A percentile compares a stretch with the other conserved stretches of the same genome.
These are phyloP conservation scores for Scolopax mira DNA, from an alignment of 2,113 vertebrate species.

Conservation along the genomic window DNA sequence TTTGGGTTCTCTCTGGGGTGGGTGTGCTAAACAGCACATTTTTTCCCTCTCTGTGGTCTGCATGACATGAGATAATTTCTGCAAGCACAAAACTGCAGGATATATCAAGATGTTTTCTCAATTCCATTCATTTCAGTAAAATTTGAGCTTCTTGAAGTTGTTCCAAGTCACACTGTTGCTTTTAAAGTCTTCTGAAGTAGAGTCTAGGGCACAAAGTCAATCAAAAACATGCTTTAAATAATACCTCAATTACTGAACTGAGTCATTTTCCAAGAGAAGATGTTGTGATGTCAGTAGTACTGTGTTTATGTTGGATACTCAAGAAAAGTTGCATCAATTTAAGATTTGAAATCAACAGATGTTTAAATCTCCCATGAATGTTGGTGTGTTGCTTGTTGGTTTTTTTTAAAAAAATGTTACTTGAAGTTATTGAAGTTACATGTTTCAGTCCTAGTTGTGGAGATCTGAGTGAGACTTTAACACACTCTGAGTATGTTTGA, in stretches of 20 bases:
- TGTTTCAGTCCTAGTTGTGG: neutral
- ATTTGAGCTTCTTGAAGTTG: neutral
- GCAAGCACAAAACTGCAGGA: neutral
- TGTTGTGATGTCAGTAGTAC: neutral
- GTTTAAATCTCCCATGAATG: neutral
- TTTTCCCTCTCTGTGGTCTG: accelerated
- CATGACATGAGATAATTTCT: neutral
- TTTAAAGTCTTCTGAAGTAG: neutral
- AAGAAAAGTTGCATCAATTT: neutral
- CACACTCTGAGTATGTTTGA: neutral
- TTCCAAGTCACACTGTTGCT: neutral
- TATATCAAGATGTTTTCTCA: neutral
- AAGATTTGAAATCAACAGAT: neutral
- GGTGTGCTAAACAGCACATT: neutral
- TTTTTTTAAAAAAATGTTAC: neutral
- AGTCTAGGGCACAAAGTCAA: neutral
- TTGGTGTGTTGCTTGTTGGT: neutral
- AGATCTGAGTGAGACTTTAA: neutral
- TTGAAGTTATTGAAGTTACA: neutral
- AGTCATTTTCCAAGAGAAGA: neutral
- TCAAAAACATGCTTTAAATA: neutral
- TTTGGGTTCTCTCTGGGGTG: neutral
- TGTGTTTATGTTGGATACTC: neutral
- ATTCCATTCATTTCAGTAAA: neutral
- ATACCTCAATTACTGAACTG: neutral